Base-by-base conservation (phyloP, 2,888 invertebrate genomes). In the Rhorus exstirpatorius region DNA sequence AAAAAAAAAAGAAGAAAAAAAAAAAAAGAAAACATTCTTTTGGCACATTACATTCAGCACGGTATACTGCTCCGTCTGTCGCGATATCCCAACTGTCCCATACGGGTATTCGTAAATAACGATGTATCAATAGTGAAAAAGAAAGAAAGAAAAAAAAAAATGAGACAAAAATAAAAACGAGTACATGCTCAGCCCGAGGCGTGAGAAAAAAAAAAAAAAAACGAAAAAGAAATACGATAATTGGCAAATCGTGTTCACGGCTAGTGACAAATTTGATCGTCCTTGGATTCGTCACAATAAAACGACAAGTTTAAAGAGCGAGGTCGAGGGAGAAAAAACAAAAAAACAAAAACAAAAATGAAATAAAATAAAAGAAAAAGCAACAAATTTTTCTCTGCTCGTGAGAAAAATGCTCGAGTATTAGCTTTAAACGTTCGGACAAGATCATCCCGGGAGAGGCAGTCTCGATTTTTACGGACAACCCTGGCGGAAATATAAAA, bases 21-120 rank as follows among this genome's bases (percentile, higher is more conserved):
- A 86, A 82, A 68, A 82, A 51, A 78, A 53, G 38, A 53, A 70
- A 21, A 72, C 86, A 87, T 89, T 88, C 88, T 91, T 92, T 92
- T 92, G 92, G 92, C 92, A 92, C 92, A 91, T 87, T 91, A 90
- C 85, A 91, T 89, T 88, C 88, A 83, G 86, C 87, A 88, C 88
- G 87, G 87, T 79, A 87, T 90, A n/a, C n/a, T 89, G 87, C 74
- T 90, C 88, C 88, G 88, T 89, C 86, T 88, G 87, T 87, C 84
- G 83, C 87, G 89, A 84, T 87, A 88, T 90, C n/a, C n/a, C 87
- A 84, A 84, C 86, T 90, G 90, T 84, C 83, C 89, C n/a, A n/a
- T 90, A 89, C 86, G 81, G 86, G 84, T 88, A 86, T 84, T 85
- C 85, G 85, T 74, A 76, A 65, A 67, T 31, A 79, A 79, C 72